Evolutionary conservation across 2,797 vertebrate species (phyloP), one percentile per base, ranked within the genome.

Genomic region (Anguilla pacifica): DNA sequence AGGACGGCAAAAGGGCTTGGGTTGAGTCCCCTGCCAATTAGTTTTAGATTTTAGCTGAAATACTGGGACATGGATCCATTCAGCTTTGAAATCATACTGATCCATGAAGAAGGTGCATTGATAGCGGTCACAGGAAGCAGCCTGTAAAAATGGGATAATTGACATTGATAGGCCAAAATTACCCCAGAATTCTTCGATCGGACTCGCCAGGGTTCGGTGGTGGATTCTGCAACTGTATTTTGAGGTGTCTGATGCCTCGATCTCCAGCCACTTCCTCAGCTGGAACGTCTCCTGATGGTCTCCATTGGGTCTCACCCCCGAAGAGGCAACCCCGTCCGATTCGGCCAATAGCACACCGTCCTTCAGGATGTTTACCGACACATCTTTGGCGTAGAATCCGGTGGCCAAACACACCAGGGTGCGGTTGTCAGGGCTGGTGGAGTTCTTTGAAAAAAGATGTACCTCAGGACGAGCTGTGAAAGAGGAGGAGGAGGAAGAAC

Each of bases 331-430:
- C 0, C 92, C 92, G 0, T 95, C 91, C 0, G 4, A 0, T 0
- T 0, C 0, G 0, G 0, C 25, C 0, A 95, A 72, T 0, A 57
- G 0, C 0, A 64, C 87, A 0, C 0, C 19, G 0, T 89, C 2
- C 35, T 90, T 90, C n/a, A 0, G 91, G 57, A 96, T 90, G 0
- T 1, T 0, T 85, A 96, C 0, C 1, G 0, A 0, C 6, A 94
- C 86, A 3, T 94, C 89, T 84, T 90, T 91, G 1, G 91, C 90
- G 61, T 87, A 83, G 92, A 95, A 95, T 0, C 92, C 94, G 0
- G 95, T 94, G 70, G 94, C 94, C 87, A 95, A n/a, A 90, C 96
- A 96, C 0, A 46, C 91, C 91, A 96, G n/a, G 0, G 70, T 2
- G 0, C 89, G 0, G n/a, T 86, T 88, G 0, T 0, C 0, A 0